Conservation (phyloP, 2,888 invertebrate species). For the Eristalis arbustorum region DNA sequence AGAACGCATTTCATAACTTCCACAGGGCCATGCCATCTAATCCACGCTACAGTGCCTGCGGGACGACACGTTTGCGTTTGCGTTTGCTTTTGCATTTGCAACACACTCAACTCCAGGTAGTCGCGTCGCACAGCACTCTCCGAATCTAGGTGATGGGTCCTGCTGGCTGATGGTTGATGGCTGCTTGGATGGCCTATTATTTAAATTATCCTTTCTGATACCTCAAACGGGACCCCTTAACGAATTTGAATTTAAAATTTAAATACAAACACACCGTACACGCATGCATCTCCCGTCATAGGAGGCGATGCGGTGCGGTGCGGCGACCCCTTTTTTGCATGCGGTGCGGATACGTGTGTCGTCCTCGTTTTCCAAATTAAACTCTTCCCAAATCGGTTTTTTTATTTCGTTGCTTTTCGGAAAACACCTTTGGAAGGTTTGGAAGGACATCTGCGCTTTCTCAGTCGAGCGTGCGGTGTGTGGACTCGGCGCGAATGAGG, state of each 20-base stretch:
- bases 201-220: constrained; percentile 68
- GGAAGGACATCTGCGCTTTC: constrained; percentile 77
- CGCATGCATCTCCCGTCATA: constrained; percentile 18
- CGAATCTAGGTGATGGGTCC: constrained; percentile 49
- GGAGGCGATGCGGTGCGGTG: not conserved
- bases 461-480: constrained; percentile 44
- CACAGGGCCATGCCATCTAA: constrained; percentile 27
- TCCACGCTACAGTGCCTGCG: constrained; percentile 46
- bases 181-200: constrained; percentile 55
- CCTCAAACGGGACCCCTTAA: constrained; percentile 51
- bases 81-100: not conserved
- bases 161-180: constrained; percentile 35
- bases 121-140: constrained; percentile 22
- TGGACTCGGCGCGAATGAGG: constrained; percentile 46
- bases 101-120: constrained; percentile 48
- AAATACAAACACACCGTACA: constrained; percentile 51
- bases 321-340: constrained; percentile 74
- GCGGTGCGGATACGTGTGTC: constrained; percentile 60
- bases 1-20: constrained; percentile 48
- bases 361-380: constrained; percentile 68
- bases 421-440: constrained; percentile 76
- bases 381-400: constrained; percentile 60
- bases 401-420: constrained; percentile 37
- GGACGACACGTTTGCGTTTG: constrained; percentile 15
- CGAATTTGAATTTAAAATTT: constrained; percentile 68